A percentile compares a stretch with the other conserved stretches of the same genome.
These are phyloP conservation scores for Hyalella azteca DNA, from an alignment of 2,888 invertebrate species.

Conservation along the genomic window DNA sequence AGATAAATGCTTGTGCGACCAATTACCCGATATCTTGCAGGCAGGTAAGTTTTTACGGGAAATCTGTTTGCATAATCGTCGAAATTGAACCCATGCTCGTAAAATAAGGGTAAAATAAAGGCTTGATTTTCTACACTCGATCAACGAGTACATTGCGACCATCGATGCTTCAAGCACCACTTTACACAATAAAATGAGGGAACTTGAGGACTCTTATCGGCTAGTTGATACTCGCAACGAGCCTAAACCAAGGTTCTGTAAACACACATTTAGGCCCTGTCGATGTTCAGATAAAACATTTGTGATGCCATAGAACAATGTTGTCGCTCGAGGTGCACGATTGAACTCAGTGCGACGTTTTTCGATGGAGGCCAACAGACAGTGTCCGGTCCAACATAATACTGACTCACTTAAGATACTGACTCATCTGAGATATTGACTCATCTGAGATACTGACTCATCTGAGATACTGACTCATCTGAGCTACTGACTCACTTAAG, in stretches of 20 bases:
- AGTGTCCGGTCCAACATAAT: constrained; percentile 9
- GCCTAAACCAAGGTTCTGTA: neutral
- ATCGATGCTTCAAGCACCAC: constrained; percentile 5
- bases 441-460: too few species aligned
- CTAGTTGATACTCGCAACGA: neutral
- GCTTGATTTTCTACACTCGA: neutral
- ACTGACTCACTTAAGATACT: neutral
- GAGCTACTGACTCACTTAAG: too few species aligned
- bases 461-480: too few species aligned
- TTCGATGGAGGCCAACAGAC: neutral
- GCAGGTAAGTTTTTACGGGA: neutral
- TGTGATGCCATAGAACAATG: too few species aligned
- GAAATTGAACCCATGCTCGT: neutral
- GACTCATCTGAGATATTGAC: neutral
- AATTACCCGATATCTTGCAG: neutral
- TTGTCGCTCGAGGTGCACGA: neutral
- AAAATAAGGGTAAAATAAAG: constrained; percentile 7
- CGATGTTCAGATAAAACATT: constrained; percentile 1
- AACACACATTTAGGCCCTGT: constrained; percentile 6
- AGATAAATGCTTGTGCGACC: neutral
- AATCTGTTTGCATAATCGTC: neutral
- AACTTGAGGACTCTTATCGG: constrained; percentile 19
- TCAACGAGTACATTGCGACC: neutral
- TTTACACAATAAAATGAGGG: constrained; percentile 3
- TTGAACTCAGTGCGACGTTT: constrained; percentile 5